A percentile compares a stretch with the other conserved stretches of the same genome.
These are phyloP conservation scores for Thamnaconus septentrionalis DNA, from an alignment of 2,113 vertebrate genomes.

Conservation along the genomic window DNA sequence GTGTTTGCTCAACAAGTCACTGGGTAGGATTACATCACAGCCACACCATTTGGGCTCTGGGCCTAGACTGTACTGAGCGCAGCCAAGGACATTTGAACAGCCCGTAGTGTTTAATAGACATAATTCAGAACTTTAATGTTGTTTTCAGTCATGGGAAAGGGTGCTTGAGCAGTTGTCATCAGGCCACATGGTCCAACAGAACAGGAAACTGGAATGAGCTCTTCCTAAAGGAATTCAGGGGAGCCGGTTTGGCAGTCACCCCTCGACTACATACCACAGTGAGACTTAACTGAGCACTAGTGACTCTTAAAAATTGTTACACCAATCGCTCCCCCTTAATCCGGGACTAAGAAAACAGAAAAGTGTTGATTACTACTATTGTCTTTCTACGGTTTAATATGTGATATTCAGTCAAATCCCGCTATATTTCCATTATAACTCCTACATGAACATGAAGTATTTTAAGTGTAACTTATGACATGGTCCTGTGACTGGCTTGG, in stretches of 20 bases:
- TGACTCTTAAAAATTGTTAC: no score
- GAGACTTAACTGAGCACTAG: conserved; percentile 15
- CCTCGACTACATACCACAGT: conserved; percentile 38
- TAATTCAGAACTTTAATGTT: conserved; percentile 10
- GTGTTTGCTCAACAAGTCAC: conserved; percentile 61
- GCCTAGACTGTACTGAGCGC: conserved; percentile 40
- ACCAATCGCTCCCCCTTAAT: no score
- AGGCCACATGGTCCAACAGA: conserved; percentile 14
- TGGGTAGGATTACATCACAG: conserved; percentile 61
- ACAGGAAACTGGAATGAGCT: conserved; percentile 17
- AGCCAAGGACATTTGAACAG: conserved; percentile 46
- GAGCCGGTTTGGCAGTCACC: conserved; percentile 40
- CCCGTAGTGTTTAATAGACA: conserved; percentile 18
- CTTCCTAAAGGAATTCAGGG: conserved; percentile 41
- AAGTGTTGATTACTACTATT: no score
- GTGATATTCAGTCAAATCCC: no score
- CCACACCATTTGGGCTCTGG: conserved; percentile 43
- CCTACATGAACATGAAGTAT: no score
- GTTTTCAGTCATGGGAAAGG: conserved; percentile 11
- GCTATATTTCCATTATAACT: no score
- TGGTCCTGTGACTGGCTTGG: no score
- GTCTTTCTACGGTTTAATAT: no score
- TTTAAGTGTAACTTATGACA: no score
- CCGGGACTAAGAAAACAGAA: no score
- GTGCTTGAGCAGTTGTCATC: conserved; percentile 1